Evolutionary conservation across 2,888 invertebrate genomes (phyloP), one percentile per base, ranked within the genome.

Genomic region (Sminthurinus aureus): DNA sequence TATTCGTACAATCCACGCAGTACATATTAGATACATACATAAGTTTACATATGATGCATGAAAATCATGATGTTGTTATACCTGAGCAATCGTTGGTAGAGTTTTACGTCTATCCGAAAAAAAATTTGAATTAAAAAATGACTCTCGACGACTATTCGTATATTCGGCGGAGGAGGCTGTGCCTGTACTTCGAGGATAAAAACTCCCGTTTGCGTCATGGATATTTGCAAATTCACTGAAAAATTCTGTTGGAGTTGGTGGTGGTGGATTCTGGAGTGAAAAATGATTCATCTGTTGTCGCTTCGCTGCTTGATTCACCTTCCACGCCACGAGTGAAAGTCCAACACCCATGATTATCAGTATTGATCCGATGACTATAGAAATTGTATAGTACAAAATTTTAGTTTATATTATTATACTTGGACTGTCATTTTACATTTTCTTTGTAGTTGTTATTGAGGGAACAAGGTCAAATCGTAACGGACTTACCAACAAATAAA

Each of bases 61-160:
- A n/a, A n/a, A n/a, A n/a, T n/a, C n/a, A n/a, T n/a, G n/a, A n/a
- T n/a, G n/a, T n/a, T n/a, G 22, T 9, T 18, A 38, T 83, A 86
- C 88, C 86, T 88, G 88, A 77, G 88, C 85, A 81, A 88, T 88
- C 4, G 88, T 88, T 0, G 87, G 84, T 24, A 88, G 77, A n/a
- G 88, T 87, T 51, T 84, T 85, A 67, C 87, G 81, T 73, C 87
- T 73, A 64, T 85, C 86, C 6, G 74, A 50, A 80, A 83, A 84
- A 74, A 84, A 86, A 77, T 74, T 79, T 4, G 86, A 73, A 66
- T 75, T 77, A 66, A 86, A 86, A 24, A 88, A 75, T 0, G 86
- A 85, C 13, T 84, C 86, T 52, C 85, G 74, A 73, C 87, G 67
- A 67, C 84, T 83, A 11, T 64, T 81, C 13, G n/a, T n/a, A n/a